These are phyloP conservation scores for Diaprepes abbreviatus DNA, from an alignment of 2,888 invertebrate genomes.

Conservation along the genomic window DNA sequence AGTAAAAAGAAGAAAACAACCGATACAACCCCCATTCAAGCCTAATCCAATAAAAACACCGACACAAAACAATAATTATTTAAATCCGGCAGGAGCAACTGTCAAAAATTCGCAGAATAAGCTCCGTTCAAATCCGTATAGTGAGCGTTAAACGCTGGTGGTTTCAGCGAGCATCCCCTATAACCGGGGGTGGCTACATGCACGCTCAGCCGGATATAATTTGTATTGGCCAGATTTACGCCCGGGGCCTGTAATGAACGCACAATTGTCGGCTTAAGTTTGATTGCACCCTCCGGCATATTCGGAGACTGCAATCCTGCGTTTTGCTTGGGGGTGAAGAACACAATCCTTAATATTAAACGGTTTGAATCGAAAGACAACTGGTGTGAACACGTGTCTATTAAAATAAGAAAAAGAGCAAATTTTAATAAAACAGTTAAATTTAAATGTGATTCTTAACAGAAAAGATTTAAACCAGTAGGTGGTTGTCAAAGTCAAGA, in stretches of 20 bases:
- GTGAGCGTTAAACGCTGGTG: conserved; percentile 58
- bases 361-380: conserved; percentile 37
- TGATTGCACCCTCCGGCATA: conserved; percentile 65
- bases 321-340: conserved; percentile 20
- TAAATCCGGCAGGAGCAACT: conserved; percentile 63
- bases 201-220: conserved; percentile 64
- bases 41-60: conserved; percentile 58
- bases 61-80: conserved; percentile 61
- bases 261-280: conserved; percentile 69
- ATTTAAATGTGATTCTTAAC: neutral
- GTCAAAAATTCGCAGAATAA: conserved; percentile 59
- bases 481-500: too few relatives aligned
- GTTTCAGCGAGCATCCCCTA: conserved; percentile 46
- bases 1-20: conserved; percentile 13
- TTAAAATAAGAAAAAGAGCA: neutral
- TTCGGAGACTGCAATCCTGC: conserved; percentile 30
- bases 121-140: conserved; percentile 55
- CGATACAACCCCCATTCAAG: conserved; percentile 10
- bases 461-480: too few relatives aligned
- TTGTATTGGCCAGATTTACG: conserved; percentile 70
- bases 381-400: conserved; percentile 42
- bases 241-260: conserved; percentile 69
- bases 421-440: neutral
- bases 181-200: conserved; percentile 41
- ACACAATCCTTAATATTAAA: conserved; percentile 40